These are phyloP conservation scores for Tachina lurida DNA, from an alignment of 2,888 invertebrate genomes.

Conservation along the genomic window DNA sequence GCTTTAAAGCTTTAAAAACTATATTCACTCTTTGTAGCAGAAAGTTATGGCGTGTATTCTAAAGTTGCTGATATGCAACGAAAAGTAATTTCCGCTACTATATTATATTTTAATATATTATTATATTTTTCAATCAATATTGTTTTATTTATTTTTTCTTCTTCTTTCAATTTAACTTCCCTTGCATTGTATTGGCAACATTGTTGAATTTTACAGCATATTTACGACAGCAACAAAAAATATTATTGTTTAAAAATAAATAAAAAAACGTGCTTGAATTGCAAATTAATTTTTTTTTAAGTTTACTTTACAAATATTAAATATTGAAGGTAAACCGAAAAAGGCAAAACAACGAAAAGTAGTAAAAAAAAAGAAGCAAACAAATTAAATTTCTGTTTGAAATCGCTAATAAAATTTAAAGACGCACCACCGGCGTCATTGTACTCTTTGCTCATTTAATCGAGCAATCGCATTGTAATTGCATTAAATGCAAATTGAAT, in stretches of 20 bases:
- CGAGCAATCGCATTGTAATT: conserved; percentile 14
- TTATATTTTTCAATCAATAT: background rate
- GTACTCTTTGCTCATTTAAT: conserved; percentile 26
- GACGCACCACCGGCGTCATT: conserved; percentile 27
- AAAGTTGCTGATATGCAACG: too few species aligned
- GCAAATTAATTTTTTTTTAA: conserved; percentile 44
- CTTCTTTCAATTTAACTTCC: background rate
- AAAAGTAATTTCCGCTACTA: too few species aligned
- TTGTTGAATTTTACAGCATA: conserved; percentile 32
- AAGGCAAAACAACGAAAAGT: conserved; percentile 6
- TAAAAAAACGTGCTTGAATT: conserved; percentile 66
- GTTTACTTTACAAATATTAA: conserved; percentile 37
- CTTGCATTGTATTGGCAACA: conserved; percentile 10
- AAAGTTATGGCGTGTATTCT: too few species aligned
- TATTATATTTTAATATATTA: background rate
- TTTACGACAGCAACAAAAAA: conserved; percentile 17
- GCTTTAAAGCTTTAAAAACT: too few species aligned
- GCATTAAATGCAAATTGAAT: conserved; percentile 48
- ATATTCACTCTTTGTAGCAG: too few species aligned
- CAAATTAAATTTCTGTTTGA: conserved; percentile 34
- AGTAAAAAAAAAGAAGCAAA: conserved; percentile 23
- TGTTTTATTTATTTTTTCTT: background rate
- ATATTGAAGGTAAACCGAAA: conserved; percentile 59
- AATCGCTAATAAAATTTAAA: conserved; percentile 56
- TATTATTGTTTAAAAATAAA: conserved; percentile 41